These are phyloP conservation scores for Chelonoidis abingdonii DNA, from an alignment of 2,113 vertebrate species.

Conservation along the genomic window DNA sequence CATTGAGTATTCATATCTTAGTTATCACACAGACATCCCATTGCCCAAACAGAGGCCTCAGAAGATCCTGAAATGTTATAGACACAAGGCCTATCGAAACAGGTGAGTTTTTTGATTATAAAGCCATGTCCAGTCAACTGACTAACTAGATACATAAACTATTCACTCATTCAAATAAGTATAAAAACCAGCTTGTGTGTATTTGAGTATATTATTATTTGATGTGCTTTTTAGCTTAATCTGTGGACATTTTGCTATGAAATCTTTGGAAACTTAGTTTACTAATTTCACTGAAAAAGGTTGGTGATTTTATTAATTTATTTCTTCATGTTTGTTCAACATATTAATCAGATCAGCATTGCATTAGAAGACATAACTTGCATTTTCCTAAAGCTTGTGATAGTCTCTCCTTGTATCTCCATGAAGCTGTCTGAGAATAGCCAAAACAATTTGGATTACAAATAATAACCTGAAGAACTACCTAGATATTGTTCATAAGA, in stretches of 20 bases:
- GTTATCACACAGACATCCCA: too few relatives aligned
- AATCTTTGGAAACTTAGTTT: background rate
- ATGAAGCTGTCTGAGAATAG: background rate
- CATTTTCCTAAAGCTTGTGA: background rate
- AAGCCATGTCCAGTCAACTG: too few relatives aligned
- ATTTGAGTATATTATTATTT: fast-evolving
- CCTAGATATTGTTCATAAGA: background rate
- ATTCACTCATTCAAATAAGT: background rate
- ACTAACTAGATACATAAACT: too few relatives aligned
- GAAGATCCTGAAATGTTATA: too few relatives aligned
- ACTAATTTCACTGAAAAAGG: background rate
- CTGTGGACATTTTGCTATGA: background rate
- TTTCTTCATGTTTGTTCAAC: background rate
- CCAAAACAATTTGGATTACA: background rate
- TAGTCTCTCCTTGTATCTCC: background rate
- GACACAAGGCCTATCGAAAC: too few relatives aligned
- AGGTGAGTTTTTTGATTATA: too few relatives aligned
- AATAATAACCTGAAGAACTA: background rate
- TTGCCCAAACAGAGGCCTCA: too few relatives aligned
- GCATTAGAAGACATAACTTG: background rate
- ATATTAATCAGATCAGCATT: background rate
- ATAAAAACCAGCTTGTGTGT: fast-evolving
- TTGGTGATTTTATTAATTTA: background rate
- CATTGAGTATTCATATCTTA: too few relatives aligned
- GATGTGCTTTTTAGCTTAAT: background rate